Evolutionary conservation across 2,888 invertebrate species (phyloP).

Genomic region (Ephialtes manifestator): DNA sequence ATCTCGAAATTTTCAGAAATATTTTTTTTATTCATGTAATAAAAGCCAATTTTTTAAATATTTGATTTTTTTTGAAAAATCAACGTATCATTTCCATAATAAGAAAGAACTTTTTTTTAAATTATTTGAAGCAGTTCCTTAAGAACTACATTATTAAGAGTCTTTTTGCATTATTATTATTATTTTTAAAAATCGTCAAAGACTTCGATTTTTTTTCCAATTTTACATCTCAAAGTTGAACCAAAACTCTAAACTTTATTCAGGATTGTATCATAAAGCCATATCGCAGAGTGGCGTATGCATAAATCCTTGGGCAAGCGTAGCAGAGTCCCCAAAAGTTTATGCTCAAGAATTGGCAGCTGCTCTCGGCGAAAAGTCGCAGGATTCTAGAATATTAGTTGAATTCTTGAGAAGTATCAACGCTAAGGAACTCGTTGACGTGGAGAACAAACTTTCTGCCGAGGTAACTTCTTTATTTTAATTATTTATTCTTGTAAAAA

Average conservation of each 20-base stretch:
- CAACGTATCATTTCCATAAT: too few relatives aligned
- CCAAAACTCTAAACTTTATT: background rate
- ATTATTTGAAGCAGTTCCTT: too few relatives aligned
- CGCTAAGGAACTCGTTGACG: constrained; percentile 68
- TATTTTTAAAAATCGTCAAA: too few relatives aligned
- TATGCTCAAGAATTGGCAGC: constrained; percentile 73
- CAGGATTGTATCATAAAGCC: constrained; percentile 82
- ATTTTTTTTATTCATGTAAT: background rate
- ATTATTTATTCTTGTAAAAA: background rate
- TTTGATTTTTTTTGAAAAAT: too few relatives aligned
- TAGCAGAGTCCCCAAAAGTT: constrained; percentile 60
- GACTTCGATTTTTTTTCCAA: too few relatives aligned
- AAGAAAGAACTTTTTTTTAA: too few relatives aligned
- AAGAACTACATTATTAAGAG: too few relatives aligned
- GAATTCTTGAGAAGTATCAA: constrained; percentile 78
- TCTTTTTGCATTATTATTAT: too few relatives aligned
- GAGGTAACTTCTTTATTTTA: constrained; percentile 58
- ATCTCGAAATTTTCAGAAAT: background rate
- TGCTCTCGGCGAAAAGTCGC: constrained; percentile 71
- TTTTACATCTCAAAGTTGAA: too few relatives aligned
- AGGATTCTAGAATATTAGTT: constrained; percentile 75
- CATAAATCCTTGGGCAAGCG: constrained; percentile 75
- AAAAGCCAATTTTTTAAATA: too few relatives aligned
- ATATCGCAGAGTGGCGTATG: constrained; percentile 80
- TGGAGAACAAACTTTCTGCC: constrained; percentile 57